A percentile compares a stretch with the other conserved stretches of the same genome.
phyloP scores from a whole-genome alignment of 2,888 invertebrate species.

The Lepidocyrtoides sp. region DNA sequence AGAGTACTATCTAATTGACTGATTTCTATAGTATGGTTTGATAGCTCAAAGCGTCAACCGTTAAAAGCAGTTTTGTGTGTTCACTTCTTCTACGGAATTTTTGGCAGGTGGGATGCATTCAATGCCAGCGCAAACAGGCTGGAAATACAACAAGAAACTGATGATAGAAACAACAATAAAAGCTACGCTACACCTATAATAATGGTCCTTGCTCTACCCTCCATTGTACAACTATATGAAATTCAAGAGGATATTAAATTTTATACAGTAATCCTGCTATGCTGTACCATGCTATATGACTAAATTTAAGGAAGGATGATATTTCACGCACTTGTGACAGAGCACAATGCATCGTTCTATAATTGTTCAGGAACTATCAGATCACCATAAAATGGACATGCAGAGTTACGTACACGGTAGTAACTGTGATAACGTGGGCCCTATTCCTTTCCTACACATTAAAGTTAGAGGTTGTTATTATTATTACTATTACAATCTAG shows the following conservation, averaged over 20 bases:
- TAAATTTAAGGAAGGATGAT: not conserved
- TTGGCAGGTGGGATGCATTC: conserved; percentile 36
- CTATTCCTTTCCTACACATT: not conserved
- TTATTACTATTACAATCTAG: not conserved
- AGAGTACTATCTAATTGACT: not conserved
- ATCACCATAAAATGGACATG: conserved; percentile 19
- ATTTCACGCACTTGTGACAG: conserved; percentile 27
- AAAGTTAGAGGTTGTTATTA: not conserved
- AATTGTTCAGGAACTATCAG: conserved; percentile 56
- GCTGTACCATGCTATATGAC: not conserved
- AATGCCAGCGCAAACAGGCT: conserved; percentile 69
- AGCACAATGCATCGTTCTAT: conserved; percentile 40
- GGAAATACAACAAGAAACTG: conserved; percentile 51
- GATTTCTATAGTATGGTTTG: not conserved
- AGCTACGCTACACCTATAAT: not conserved
- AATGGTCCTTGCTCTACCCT: not conserved
- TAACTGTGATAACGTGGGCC: not conserved
- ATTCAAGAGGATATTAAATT: not conserved
- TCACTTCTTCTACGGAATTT: not conserved
- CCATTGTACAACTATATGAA: conserved; percentile 10
- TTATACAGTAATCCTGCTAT: too few species aligned
- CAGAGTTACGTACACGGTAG: not conserved
- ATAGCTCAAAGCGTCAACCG: too few species aligned
- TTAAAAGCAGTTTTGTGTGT: not conserved
- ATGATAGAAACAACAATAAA: conserved; percentile 22